A percentile compares a stretch with the other conserved stretches of the same genome.
phyloP scores from a whole-genome alignment of 2,797 vertebrate species.

The Pangasius larnaudii region DNA sequence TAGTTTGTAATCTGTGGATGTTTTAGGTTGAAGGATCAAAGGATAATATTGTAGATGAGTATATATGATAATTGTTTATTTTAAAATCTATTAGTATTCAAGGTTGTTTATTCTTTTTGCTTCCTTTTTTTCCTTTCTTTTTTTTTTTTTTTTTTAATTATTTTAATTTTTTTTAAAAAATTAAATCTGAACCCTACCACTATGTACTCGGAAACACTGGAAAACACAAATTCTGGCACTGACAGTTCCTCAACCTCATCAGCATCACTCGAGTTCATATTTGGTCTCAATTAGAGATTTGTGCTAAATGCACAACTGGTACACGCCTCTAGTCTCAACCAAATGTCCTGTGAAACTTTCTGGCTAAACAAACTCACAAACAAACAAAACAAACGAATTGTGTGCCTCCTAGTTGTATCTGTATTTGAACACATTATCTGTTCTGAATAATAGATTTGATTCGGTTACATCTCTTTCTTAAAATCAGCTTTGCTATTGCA shows the following conservation, averaged over 20 bases:
- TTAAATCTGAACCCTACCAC: not conserved
- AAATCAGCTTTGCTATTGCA: not conserved
- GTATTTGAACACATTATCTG: not conserved
- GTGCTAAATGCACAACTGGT: not conserved
- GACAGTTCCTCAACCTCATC: not conserved
- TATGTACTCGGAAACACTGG: not conserved
- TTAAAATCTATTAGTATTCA: not conserved
- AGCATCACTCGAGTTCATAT: not conserved
- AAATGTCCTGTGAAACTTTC: too few species aligned
- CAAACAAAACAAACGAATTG: not conserved
- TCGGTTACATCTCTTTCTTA: not conserved
- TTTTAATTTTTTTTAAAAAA: not conserved
- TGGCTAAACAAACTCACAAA: not conserved
- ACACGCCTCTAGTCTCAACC: not conserved
- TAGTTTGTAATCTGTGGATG: not conserved
- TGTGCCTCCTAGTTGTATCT: not conserved
- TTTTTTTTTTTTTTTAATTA: not conserved
- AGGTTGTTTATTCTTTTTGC: not conserved
- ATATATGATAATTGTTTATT: not conserved
- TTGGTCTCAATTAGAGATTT: not conserved
- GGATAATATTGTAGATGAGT: not conserved
- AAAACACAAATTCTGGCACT: not conserved
- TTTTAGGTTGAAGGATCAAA: not conserved
- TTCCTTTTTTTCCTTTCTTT: not conserved
- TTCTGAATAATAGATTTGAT: not conserved